phyloP scores from a whole-genome alignment of 2,797 vertebrate species.

The Notoglanidium macrostoma region DNA sequence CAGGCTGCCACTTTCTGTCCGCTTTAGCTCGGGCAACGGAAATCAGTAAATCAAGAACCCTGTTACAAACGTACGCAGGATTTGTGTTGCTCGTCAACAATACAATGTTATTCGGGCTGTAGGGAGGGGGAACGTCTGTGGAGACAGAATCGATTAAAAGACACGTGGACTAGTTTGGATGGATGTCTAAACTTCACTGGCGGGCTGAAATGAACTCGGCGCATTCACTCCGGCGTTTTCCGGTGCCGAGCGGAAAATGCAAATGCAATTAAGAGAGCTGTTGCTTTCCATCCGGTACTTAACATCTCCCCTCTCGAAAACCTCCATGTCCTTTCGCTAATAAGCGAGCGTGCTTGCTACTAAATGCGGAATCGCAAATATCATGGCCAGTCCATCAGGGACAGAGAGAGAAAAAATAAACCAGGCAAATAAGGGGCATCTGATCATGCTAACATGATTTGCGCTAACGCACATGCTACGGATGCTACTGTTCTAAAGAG shows the following conservation, averaged over 20 bases:
- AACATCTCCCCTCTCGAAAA: slow-evolving; percentile 55
- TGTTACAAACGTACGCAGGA: slow-evolving; percentile 19
- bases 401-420: slow-evolving; percentile 35
- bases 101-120: background rate
- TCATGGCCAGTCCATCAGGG: slow-evolving; percentile 46
- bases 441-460: slow-evolving; percentile 52
- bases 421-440: slow-evolving; percentile 60
- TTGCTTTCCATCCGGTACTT: slow-evolving; percentile 59
- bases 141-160: slow-evolving; percentile 4
- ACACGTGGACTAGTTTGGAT: background rate
- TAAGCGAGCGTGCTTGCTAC: slow-evolving; percentile 71
- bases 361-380: slow-evolving; percentile 71
- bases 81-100: slow-evolving; percentile 25
- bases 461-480: slow-evolving; percentile 16
- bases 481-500: slow-evolving; percentile 50
- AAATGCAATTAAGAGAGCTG: slow-evolving; percentile 74
- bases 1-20: slow-evolving; percentile 5
- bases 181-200: background rate
- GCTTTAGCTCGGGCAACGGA: slow-evolving; percentile 25
- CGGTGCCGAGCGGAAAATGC: slow-evolving; percentile 69
- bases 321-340: slow-evolving; percentile 69
- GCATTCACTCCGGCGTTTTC: slow-evolving; percentile 55
- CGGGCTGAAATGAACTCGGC: slow-evolving; percentile 42
- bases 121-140: background rate
- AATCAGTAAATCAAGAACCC: slow-evolving; percentile 38